phyloP scores from a whole-genome alignment of 2,113 vertebrate genomes.

The Physeter macrocephalus region DNA sequence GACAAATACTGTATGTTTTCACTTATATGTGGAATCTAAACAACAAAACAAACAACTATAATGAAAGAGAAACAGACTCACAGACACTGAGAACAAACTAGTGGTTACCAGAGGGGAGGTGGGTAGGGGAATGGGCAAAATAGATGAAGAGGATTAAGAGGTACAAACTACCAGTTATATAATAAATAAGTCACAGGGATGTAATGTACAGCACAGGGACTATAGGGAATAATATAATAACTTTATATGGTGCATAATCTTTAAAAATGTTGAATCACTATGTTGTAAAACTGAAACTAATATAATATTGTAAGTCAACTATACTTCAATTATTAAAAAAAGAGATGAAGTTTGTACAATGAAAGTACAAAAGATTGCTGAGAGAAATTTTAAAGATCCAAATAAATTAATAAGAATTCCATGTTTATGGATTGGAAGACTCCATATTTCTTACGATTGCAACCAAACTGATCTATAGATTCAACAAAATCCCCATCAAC shows the following conservation, averaged over 20 bases:
- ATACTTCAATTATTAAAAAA: background rate
- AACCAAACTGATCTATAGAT: background rate
- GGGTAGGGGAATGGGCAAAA: background rate
- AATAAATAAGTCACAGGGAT: background rate
- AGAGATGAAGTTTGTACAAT: background rate
- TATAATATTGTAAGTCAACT: background rate
- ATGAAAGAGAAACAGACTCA: too few relatives aligned
- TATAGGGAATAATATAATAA: background rate
- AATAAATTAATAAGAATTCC: background rate
- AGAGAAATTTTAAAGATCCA: background rate
- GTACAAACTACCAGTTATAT: background rate
- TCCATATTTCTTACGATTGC: background rate
- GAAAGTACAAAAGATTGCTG: background rate
- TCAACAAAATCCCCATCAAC: background rate
- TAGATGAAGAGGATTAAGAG: background rate
- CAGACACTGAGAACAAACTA: background rate
- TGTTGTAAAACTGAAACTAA: background rate
- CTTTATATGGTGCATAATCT: background rate
- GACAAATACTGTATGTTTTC: too few relatives aligned
- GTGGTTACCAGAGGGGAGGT: background rate
- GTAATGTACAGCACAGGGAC: background rate
- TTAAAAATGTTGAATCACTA: background rate
- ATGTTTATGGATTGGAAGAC: background rate
- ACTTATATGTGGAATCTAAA: too few relatives aligned
- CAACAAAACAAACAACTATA: too few relatives aligned